These are phyloP conservation scores for Charina bottae DNA, from an alignment of 2,113 vertebrate genomes.

Conservation along the genomic window DNA sequence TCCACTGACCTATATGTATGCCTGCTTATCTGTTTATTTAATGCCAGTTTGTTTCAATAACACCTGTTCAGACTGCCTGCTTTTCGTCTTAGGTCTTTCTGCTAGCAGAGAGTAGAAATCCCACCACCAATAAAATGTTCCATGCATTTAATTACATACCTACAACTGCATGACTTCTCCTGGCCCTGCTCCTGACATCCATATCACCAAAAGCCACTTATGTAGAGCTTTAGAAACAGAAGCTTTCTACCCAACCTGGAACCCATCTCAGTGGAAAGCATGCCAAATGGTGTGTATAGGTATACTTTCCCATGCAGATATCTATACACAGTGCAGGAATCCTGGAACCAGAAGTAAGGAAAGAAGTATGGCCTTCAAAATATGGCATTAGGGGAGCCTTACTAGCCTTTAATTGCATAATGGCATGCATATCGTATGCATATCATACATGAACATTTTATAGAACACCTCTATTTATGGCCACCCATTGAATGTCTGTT, in stretches of 20 bases:
- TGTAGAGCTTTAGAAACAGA: not conserved
- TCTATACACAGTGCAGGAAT: not conserved
- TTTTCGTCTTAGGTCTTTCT: no score
- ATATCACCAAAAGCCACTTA: not conserved
- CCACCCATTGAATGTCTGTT: not conserved
- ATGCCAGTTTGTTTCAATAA: no score
- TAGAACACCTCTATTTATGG: not conserved
- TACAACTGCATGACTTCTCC: no score
- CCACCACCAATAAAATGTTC: no score
- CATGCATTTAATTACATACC: no score
- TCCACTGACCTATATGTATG: no score
- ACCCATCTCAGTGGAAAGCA: not conserved
- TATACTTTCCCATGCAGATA: no score
- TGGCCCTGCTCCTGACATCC: no score
- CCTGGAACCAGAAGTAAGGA: not conserved
- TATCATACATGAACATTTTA: not conserved
- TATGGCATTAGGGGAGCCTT: not conserved
- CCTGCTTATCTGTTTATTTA: no score
- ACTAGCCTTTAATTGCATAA: not conserved
- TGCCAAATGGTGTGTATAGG: not conserved
- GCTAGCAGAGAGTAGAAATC: no score
- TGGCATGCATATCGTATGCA: not conserved
- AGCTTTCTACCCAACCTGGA: not conserved
- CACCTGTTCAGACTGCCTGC: no score
- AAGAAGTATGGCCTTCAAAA: not conserved